phyloP scores from a whole-genome alignment of 1,140 invertebrate genomes.

The Lineus longissimus region DNA sequence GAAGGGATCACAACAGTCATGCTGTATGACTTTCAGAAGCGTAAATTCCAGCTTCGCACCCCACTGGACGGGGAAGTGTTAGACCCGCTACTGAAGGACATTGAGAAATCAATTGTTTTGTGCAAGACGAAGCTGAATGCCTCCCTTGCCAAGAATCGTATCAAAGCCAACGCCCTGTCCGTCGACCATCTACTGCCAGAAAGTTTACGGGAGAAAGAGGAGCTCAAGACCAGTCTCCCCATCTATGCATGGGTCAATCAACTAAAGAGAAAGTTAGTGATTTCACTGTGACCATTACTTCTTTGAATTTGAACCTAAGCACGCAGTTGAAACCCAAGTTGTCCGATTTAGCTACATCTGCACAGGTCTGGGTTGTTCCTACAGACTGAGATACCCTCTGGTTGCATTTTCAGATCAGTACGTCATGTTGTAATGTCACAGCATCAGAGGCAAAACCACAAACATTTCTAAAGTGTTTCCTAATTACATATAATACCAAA shows the following conservation, averaged over 20 bases:
- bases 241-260: constrained; percentile 45
- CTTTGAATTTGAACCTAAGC: background rate
- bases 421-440: too few species aligned
- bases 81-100: constrained; percentile 14
- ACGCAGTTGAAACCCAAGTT: too few species aligned
- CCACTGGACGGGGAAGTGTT: constrained; percentile 23
- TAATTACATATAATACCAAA: too few species aligned
- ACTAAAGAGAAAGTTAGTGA: constrained; percentile 34
- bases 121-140: constrained; percentile 36
- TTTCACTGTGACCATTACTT: background rate
- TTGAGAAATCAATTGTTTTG: constrained; percentile 30
- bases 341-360: too few species aligned
- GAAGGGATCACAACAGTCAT: constrained; percentile 33
- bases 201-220: constrained; percentile 29
- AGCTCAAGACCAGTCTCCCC: constrained; percentile 26
- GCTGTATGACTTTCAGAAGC: constrained; percentile 37
- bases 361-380: too few species aligned
- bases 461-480: too few species aligned
- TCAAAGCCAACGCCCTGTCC: constrained; percentile 31
- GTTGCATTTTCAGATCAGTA: too few species aligned
- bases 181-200: constrained; percentile 38
- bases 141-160: constrained; percentile 32
- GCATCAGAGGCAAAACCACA: too few species aligned
- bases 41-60: constrained; percentile 36
- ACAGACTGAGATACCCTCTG: too few species aligned